These are phyloP conservation scores for Cephalopholis sonnerati DNA, from an alignment of 2,113 vertebrate species.

Conservation along the genomic window DNA sequence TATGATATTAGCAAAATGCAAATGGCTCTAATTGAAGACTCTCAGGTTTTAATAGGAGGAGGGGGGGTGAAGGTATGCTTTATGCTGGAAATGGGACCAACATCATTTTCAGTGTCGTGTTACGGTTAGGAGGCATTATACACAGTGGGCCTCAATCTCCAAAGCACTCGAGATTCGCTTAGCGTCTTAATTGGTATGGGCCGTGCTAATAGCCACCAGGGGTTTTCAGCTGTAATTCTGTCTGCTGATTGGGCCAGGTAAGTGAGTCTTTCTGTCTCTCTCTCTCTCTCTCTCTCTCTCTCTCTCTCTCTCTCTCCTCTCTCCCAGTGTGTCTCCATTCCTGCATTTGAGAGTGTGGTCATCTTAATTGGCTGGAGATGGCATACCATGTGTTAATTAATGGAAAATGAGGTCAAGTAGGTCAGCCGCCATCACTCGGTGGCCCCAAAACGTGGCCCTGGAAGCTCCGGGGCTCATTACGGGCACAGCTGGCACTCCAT, in stretches of 20 bases:
- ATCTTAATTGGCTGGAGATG: constrained; percentile 83
- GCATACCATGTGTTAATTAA: constrained; percentile 77
- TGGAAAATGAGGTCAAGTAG: constrained; percentile 80
- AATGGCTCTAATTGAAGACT: constrained; percentile 87
- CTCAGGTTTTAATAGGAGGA: constrained; percentile 81
- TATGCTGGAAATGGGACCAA: constrained; percentile 77
- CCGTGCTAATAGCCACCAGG: constrained; percentile 82
- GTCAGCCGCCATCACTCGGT: constrained; percentile 51
- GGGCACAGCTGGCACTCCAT: constrained; percentile 55
- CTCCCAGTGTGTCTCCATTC: constrained; percentile 34
- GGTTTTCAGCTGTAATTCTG: constrained; percentile 74
- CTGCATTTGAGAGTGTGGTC: constrained; percentile 75
- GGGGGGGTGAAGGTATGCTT: constrained; percentile 70
- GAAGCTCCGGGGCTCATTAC: constrained; percentile 62
- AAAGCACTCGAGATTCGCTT: constrained; percentile 86
- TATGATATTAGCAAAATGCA: constrained; percentile 88
- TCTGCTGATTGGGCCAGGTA: constrained; percentile 82
- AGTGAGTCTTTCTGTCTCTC: constrained; percentile 53
- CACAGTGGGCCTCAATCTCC: constrained; percentile 81
- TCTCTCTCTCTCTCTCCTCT: constrained; percentile 18
- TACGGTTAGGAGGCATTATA: constrained; percentile 83
- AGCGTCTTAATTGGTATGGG: constrained; percentile 86
- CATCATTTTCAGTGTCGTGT: constrained; percentile 78
- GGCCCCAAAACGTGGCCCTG: constrained; percentile 40
- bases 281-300: constrained; percentile 18